A percentile compares a stretch with the other conserved stretches of the same genome.
Evolutionary conservation across 2,113 vertebrate species (phyloP).

Genomic region (Marmota monax): DNA sequence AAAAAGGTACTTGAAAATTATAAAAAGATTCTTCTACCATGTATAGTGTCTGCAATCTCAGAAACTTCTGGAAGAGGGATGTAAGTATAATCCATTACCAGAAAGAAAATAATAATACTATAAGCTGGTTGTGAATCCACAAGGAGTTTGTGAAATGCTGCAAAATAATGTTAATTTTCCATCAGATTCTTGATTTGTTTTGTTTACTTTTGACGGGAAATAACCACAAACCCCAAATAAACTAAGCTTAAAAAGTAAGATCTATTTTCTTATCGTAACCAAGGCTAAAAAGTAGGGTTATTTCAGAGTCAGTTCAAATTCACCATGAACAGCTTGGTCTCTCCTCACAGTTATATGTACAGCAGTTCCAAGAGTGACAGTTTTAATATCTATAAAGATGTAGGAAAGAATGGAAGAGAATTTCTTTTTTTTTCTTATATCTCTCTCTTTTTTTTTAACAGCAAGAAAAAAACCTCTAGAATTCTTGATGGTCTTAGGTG

Average conservation of each 20-base stretch:
- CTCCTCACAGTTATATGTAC: not conserved
- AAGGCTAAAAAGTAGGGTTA: not conserved
- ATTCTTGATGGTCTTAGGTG: not conserved
- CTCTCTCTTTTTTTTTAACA: not conserved
- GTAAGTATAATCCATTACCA: not conserved
- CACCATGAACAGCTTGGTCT: not conserved
- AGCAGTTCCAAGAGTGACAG: not conserved
- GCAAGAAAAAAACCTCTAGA: constrained; percentile 15
- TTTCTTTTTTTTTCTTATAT: not conserved
- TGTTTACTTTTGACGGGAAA: not conserved
- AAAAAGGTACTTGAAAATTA: constrained; percentile 16
- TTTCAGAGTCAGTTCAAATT: constrained; percentile 8
- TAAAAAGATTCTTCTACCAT: not conserved
- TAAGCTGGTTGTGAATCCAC: not conserved
- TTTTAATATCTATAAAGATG: not conserved
- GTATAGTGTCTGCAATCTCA: not conserved
- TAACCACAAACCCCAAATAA: constrained; percentile 43
- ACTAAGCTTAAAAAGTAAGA: constrained; percentile 10
- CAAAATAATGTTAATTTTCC: not conserved
- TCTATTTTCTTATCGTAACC: not conserved
- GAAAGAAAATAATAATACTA: not conserved
- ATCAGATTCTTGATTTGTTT: not conserved
- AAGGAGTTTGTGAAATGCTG: not conserved
- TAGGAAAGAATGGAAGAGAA: not conserved
- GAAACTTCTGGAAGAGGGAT: not conserved